Base-by-base conservation (phyloP, 2,888 invertebrate species). In the Synanthedon tipuliformis region DNA sequence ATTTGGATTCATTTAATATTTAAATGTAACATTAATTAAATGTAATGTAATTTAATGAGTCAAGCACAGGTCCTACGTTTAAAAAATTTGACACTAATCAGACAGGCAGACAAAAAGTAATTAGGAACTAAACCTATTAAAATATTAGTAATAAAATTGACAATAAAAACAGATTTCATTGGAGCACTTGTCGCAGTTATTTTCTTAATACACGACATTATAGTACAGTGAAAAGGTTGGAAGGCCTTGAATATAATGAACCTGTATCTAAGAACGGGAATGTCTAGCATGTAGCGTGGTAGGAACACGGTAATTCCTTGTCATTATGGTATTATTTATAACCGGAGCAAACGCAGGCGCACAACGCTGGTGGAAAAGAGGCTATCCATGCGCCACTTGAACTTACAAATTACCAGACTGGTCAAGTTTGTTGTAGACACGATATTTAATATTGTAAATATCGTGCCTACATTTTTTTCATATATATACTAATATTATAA, bases 241-340 rank as follows among this genome's bases (percentile, higher is more conserved):
- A 62, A 64, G 68, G 68, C 71, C 70, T 71, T 70, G 73, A 60
- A 59, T 72, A 61, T 74, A 79, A 76, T 73, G 69, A 73, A 71
- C 75, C 66, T 69, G 75, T 76, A 70, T 57, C 64, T 53, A 68
- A 60, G 72, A 75, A 74, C 75, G 69, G 71, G 72, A 73, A 69
- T 67, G 65, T 66, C 71, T 73, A 69, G 68, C 71, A 65, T 77
- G 77, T 77, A 75, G 45, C 45, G 45, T 45, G 45, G 45, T 45
- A 73, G 62, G 58, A 78, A 75, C 76, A 75, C 73, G 73, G 83
- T 83, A 85, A 85, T 84, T 81, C 77, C 82, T 85, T 84, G 85
- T 85, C 85, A 85, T 86, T 86, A 86, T 71, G 63, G 74, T 73
- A 79, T 84, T 85, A 86, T 84, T 86, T 84, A 85, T 85, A 86